Conservation (phyloP, 1,140 invertebrate genomes). For the Chelonus insularis region DNA sequence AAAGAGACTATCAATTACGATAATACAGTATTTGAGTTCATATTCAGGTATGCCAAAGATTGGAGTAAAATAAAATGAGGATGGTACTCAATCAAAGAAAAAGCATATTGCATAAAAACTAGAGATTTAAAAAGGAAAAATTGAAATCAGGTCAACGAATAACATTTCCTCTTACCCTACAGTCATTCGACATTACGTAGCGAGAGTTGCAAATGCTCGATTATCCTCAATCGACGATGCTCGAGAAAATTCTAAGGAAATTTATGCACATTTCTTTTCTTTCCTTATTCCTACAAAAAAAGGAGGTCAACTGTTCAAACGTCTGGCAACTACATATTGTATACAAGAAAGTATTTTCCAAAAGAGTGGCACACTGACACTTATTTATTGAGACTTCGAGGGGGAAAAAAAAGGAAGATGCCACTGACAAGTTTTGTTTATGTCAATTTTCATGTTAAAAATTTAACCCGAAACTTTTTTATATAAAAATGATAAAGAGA, state of each 20-base stretch:
- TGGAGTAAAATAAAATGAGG: not conserved
- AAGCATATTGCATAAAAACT: not conserved
- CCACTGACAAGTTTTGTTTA: too few species aligned
- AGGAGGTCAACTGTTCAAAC: not conserved
- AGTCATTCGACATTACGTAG: constrained; percentile 6
- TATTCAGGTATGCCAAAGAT: not conserved
- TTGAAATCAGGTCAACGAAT: constrained; percentile 5
- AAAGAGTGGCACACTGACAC: not conserved
- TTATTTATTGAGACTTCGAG: too few species aligned
- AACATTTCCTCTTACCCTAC: not conserved
- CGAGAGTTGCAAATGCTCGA: not conserved
- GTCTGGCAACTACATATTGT: not conserved
- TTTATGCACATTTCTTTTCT: constrained; percentile 2
- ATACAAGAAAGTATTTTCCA: not conserved
- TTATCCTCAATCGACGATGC: constrained; percentile 2
- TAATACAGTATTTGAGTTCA: not conserved
- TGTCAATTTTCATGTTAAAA: too few species aligned
- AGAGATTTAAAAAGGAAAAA: not conserved
- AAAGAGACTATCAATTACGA: not conserved
- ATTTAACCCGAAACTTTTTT: too few species aligned
- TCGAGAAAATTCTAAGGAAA: constrained; percentile 10
- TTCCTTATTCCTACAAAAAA: not conserved
- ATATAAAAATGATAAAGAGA: too few species aligned
- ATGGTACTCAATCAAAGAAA: not conserved
- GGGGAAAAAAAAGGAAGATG: too few species aligned